These are phyloP conservation scores for Papilio xuthus DNA, from an alignment of 1,140 invertebrate genomes.

Conservation along the genomic window DNA sequence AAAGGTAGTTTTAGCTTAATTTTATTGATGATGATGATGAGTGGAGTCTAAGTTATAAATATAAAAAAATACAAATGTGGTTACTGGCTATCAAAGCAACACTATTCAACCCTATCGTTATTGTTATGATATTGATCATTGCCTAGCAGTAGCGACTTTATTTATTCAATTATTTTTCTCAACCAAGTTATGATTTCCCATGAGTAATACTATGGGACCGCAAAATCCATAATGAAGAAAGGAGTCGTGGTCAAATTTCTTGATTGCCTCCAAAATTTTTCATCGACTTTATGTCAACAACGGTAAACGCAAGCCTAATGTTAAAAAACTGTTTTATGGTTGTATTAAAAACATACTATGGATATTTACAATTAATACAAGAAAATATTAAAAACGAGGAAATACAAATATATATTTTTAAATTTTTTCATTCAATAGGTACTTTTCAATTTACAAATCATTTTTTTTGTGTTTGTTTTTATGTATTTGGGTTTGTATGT, in stretches of 20 bases:
- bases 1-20: not conserved
- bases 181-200: not conserved
- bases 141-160: not conserved
- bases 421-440: not conserved
- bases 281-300: not conserved
- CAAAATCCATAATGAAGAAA: slow-evolving; percentile 12
- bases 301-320: too few relatives aligned
- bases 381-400: too few relatives aligned
- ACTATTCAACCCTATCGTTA: not conserved
- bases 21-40: not conserved
- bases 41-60: not conserved
- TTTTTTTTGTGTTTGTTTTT: too few relatives aligned
- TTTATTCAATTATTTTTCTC: not conserved
- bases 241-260: not conserved
- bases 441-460: too few relatives aligned
- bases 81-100: not conserved
- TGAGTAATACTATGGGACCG: not conserved
- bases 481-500: too few relatives aligned
- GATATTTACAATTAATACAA: not conserved
- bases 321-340: too few relatives aligned
- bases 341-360: not conserved
- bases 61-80: too few relatives aligned
- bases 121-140: not conserved
- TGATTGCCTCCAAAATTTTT: not conserved
- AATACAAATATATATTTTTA: not conserved